These are phyloP conservation scores for Prionailurus viverrinus DNA, from an alignment of 2,113 vertebrate species.

Conservation along the genomic window DNA sequence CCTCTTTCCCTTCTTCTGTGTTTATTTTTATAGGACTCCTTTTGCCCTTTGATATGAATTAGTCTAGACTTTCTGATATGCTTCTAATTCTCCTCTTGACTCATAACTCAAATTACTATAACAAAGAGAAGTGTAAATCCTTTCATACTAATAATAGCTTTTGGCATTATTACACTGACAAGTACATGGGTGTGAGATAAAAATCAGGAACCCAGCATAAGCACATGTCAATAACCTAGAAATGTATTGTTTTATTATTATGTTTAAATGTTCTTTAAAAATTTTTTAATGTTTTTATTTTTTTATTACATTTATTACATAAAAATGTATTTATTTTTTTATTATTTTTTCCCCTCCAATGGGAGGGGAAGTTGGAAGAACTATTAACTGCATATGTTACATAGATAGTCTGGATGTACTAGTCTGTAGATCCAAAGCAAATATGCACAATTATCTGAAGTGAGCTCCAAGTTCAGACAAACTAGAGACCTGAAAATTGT, in stretches of 20 bases:
- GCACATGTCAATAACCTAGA: neutral
- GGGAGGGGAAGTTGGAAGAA: neutral
- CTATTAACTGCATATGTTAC: neutral
- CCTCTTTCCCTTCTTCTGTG: neutral
- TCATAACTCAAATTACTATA: neutral
- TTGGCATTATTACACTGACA: constrained; percentile 2
- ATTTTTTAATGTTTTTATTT: too few relatives aligned
- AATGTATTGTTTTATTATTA: too few relatives aligned
- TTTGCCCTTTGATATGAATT: neutral
- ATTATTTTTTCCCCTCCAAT: too few relatives aligned
- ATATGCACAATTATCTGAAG: neutral
- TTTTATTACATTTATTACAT: too few relatives aligned
- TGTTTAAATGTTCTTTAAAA: too few relatives aligned
- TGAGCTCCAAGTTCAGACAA: neutral
- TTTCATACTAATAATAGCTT: neutral
- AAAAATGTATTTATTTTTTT: too few relatives aligned
- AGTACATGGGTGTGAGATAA: neutral
- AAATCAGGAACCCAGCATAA: neutral
- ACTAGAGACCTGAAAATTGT: neutral
- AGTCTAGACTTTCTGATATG: constrained; percentile 44
- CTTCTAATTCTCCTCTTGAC: neutral
- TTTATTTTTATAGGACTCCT: neutral
- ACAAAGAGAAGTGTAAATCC: neutral
- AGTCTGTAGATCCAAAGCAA: neutral
- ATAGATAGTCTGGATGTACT: neutral